phyloP scores from a whole-genome alignment of 2,113 vertebrate species.

The Suncus etruscus region DNA sequence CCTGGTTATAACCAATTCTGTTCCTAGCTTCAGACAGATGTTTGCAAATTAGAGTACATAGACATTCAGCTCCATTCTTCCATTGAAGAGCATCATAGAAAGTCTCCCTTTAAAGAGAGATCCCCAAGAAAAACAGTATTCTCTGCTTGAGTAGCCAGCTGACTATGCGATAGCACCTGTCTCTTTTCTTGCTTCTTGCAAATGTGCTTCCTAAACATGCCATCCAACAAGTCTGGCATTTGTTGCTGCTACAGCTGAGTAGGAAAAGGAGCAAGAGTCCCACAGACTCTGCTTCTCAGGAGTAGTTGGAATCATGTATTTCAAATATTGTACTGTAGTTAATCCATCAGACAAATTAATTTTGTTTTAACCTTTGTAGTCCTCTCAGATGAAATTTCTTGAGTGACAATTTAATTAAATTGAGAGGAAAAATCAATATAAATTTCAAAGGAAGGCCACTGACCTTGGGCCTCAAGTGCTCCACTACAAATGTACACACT shows the following conservation, averaged over 20 bases:
- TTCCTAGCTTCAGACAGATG: neutral
- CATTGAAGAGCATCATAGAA: neutral
- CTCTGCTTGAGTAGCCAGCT: slow-evolving; percentile 8
- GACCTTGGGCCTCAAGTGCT: too few relatives aligned
- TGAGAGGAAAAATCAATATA: slow-evolving; percentile 37
- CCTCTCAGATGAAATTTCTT: slow-evolving; percentile 64
- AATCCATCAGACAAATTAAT: neutral
- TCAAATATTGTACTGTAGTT: neutral
- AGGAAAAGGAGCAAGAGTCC: neutral
- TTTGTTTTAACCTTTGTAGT: slow-evolving; percentile 31
- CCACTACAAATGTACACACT: neutral
- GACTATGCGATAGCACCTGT: neutral
- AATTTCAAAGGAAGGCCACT: neutral
- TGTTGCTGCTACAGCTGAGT: neutral
- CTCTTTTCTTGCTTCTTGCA: neutral
- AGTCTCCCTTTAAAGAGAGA: slow-evolving; percentile 5
- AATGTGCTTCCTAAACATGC: neutral
- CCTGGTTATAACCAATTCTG: neutral
- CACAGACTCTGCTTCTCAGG: neutral
- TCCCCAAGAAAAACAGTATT: slow-evolving; percentile 45
- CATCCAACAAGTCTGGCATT: neutral
- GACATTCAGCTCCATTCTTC: neutral
- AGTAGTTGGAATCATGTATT: neutral
- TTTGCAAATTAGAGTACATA: slow-evolving; percentile 16
- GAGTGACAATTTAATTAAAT: slow-evolving; percentile 21